Evolutionary conservation across 2,888 invertebrate species (phyloP), one percentile per base, ranked within the genome.

Genomic region (Omphaloscelis lunosa): DNA sequence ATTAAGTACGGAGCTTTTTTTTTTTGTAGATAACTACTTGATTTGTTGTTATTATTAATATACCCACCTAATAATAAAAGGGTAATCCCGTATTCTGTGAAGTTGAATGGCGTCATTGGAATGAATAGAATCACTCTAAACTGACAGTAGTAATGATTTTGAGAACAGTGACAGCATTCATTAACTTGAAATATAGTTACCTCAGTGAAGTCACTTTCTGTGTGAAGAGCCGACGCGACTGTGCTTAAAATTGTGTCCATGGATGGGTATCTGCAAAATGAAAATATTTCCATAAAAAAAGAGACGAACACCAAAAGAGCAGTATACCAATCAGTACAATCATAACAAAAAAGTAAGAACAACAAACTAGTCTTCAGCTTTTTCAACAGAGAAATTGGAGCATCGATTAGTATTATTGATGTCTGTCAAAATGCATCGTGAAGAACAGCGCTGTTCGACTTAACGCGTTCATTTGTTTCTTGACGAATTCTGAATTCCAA

Each of bases 211-310:
- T 96, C 95, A 27, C 82, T 89, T 81, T 94, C 92, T 2, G 94
- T 93, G 27, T 91, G 94, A 17, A 96, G 85, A 17, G 86, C 85
- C 5, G 92, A 88, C 0, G 94, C 94, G 2, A 96, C 89, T 2
- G 92, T 88, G 7, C 91, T 80, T 0, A 96, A 81, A 39, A 95
- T 89, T 0, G 93, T 82, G 29, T 94, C 93, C 92, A 96, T 93
- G 3, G 94, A 91, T 2, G 92, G 84, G 66, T 94, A 95, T 80
- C 96, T 96, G 91, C 53, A 90, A 91, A 82, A 77, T 56, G 12
- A 75, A 61, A 71, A 72, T 29, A 39, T 5, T 45, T 58, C 3
- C 29, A 39, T 53, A 15, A 45, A 34, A 6, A 45, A 0, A 15
- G 27, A 51, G 9, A 61, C 17, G 0, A 9, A 23, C 1, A 5